These are phyloP conservation scores for Lutraria lutraria DNA, from an alignment of 2,888 invertebrate species.

Conservation along the genomic window DNA sequence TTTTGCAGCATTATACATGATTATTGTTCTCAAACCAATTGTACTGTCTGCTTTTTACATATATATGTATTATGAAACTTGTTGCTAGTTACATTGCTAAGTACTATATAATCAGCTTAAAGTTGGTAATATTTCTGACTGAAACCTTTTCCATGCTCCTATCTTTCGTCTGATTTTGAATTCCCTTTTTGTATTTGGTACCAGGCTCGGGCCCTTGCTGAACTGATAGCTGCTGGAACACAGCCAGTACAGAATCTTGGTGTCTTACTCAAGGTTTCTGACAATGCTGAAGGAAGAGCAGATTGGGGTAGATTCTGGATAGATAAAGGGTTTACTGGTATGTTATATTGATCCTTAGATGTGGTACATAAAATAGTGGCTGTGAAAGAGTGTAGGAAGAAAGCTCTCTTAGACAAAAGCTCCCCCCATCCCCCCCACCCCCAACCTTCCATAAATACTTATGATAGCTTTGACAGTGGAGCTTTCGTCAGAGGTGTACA, in stretches of 20 bases:
- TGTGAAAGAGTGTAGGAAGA: too few relatives aligned
- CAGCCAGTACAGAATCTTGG: constrained; percentile 98
- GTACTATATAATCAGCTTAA: not conserved
- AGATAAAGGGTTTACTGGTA: constrained; percentile 92
- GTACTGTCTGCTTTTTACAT: not conserved
- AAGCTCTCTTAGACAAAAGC: too few relatives aligned
- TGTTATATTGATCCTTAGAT: not conserved
- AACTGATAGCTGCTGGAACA: constrained; percentile 96
- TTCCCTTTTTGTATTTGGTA: constrained; percentile 9
- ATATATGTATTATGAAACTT: not conserved
- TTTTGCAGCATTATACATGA: too few relatives aligned
- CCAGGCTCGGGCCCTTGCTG: constrained; percentile 93
- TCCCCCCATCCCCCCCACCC: too few relatives aligned
- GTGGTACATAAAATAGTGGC: not conserved
- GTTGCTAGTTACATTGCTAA: not conserved
- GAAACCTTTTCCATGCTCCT: not conserved
- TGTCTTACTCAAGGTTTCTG: constrained; percentile 90
- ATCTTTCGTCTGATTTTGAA: not conserved
- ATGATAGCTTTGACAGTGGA: too few relatives aligned
- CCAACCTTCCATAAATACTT: too few relatives aligned
- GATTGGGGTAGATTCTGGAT: constrained; percentile 98
- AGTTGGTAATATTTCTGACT: not conserved
- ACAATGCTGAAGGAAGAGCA: constrained; percentile 91
- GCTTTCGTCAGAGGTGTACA: too few relatives aligned
- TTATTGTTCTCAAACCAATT: too few relatives aligned